Evolutionary conservation across 2,888 invertebrate genomes (phyloP).

Genomic region (Sceliomorpha sp.): DNA sequence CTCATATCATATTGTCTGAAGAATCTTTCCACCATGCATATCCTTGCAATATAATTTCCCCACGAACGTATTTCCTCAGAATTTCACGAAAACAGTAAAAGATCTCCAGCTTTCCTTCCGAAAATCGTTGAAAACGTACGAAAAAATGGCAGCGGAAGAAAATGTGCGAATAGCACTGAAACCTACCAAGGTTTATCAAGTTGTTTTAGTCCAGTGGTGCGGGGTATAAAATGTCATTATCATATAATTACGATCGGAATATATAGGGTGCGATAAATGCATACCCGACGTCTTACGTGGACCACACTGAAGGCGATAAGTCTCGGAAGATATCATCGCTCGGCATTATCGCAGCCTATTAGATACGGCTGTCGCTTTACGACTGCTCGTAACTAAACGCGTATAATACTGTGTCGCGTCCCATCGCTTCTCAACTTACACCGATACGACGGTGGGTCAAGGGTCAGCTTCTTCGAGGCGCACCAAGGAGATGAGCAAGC

Average conservation of each 20-base stretch:
- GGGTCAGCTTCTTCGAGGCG: conserved; percentile 18
- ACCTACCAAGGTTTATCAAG: conserved; percentile 17
- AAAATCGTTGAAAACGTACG: no score
- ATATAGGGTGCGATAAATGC: conserved; percentile 29
- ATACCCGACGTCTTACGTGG: conserved; percentile 62
- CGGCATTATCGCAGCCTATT: conserved; percentile 73
- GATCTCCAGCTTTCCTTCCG: no score
- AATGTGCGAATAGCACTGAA: no score
- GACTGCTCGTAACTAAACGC: conserved; percentile 68
- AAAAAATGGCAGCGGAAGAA: conserved; percentile 13
- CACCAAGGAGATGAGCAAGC: background rate
- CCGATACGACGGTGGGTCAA: conserved; percentile 21
- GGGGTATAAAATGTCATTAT: conserved; percentile 38
- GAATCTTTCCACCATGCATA: no score
- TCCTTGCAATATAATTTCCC: no score
- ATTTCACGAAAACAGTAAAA: no score
- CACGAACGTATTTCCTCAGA: no score
- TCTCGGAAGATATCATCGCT: conserved; percentile 68
- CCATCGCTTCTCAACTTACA: conserved; percentile 64
- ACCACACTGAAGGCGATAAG: conserved; percentile 71
- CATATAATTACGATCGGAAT: conserved; percentile 29
- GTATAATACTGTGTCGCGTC: conserved; percentile 59
- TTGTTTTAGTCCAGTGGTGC: conserved; percentile 14
- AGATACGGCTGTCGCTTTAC: conserved; percentile 69
- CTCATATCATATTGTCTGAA: no score